phyloP scores from a whole-genome alignment of 2,797 vertebrate species.

The Macropodus opercularis region DNA sequence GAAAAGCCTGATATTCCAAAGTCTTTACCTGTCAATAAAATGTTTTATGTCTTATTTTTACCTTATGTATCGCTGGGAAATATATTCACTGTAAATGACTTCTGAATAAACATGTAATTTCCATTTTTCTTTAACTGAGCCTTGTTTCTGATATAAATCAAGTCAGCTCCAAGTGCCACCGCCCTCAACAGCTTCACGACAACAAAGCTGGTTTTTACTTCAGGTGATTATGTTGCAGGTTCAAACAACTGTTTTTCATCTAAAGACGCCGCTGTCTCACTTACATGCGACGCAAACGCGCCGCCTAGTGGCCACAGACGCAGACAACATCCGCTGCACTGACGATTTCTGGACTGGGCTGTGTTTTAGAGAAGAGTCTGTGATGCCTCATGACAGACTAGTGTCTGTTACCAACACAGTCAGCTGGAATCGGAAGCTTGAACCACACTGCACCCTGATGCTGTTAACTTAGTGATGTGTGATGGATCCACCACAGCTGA shows the following conservation, averaged over 20 bases:
- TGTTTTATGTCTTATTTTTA: conserved; percentile 78
- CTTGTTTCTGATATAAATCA: neutral
- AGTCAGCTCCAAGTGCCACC: neutral
- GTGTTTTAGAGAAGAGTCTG: no score
- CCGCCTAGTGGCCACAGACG: conserved; percentile 48
- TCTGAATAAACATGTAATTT: conserved; percentile 71
- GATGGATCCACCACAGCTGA: no score
- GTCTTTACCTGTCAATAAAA: conserved; percentile 70
- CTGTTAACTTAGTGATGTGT: no score
- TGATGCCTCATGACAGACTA: no score
- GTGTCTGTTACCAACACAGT: no score
- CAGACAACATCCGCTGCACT: neutral
- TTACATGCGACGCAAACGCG: neutral
- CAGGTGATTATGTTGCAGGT: no score
- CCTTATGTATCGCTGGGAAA: conserved; percentile 67
- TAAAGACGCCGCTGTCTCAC: neutral
- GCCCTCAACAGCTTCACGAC: neutral
- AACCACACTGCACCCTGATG: no score
- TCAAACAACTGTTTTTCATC: no score
- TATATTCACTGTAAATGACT: conserved; percentile 70
- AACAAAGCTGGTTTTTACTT: no score
- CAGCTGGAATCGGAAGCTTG: no score
- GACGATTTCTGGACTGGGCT: neutral
- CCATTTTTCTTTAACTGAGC: conserved; percentile 26
- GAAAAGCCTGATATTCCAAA: conserved; percentile 73